Base-by-base conservation (phyloP, 64 coral and sea anemone genomes). In the Orbicella faveolata region DNA sequence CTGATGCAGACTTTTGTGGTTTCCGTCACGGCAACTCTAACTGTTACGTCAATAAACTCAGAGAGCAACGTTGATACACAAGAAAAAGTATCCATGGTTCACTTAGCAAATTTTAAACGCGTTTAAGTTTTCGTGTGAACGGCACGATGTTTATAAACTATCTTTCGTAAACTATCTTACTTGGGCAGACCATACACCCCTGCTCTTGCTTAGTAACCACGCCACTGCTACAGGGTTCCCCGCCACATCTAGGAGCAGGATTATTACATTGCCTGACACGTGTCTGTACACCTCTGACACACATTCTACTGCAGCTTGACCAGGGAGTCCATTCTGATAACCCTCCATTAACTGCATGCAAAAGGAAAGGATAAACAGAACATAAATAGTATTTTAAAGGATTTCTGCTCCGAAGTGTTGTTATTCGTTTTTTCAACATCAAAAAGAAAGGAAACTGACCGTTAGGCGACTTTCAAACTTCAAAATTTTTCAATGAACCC, bases 231-330 rank as follows among this genome's bases (percentile, higher is more conserved):
- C 88, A 89, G 34, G 53, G 18, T 7, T 77, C 20, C 16, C 88
- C 88, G 34, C 88, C 88, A 80, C 88, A 89, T 66, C 88, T 75
- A 18, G 88, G 88, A 8, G 59, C 33, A 51, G 88, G 88, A 79
- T 80, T 80, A 1, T 75, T 62, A 35, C 88, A 89, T n/a, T 33
- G 70, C 33, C 88, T 54, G 37, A 1, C 33, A 21, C 88, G 88
- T 19, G 75, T 89, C 34, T 79, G 54, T 18, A 79, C 17, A 2
- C 88, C 76, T 44, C 19, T 23, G 18, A 25, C 35, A 68, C 88
- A 89, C 26, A 89, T 48, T 1, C 54, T 63, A 65, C 75, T 52
- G 39, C 88, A 89, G 70, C 25, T 14, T 26, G 70, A 34, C 70
- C 70, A 80, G 36, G 55, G 7, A 10, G 41, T 54, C 78, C 78